These are phyloP conservation scores for Tenrec ecaudatus DNA, from an alignment of 2,113 vertebrate genomes.

Conservation along the genomic window DNA sequence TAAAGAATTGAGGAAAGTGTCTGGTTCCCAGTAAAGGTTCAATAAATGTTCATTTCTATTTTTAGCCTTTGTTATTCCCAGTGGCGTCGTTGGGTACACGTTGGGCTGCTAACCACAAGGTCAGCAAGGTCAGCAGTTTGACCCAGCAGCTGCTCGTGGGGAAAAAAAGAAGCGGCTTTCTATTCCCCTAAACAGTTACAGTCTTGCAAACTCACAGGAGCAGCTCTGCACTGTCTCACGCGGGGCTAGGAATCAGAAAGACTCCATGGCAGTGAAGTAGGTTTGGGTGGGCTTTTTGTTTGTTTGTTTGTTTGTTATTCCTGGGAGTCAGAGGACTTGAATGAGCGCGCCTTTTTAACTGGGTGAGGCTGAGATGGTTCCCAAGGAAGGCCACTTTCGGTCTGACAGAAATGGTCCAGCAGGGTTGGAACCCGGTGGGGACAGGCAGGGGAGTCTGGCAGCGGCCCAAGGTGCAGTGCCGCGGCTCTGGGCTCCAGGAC, in stretches of 20 bases:
- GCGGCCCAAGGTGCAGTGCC: neutral
- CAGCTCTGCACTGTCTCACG: no score
- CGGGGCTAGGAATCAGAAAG: no score
- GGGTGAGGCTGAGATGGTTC: neutral
- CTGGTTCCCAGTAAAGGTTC: neutral
- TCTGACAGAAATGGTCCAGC: neutral
- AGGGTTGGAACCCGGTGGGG: no score
- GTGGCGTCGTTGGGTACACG: no score
- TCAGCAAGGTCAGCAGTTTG: no score
- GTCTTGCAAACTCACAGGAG: no score
- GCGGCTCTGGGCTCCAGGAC: neutral
- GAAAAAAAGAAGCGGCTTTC: no score
- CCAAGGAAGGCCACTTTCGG: neutral
- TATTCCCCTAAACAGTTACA: no score
- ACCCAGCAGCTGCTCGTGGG: no score
- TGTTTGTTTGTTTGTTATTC: neutral
- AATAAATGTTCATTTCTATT: neutral
- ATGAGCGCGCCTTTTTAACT: neutral
- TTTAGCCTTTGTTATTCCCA: neutral
- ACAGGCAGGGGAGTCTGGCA: neutral
- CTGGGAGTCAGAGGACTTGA: neutral
- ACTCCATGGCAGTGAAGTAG: no score
- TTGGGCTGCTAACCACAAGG: no score
- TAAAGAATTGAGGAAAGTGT: neutral
- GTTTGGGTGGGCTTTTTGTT: no score